Evolutionary conservation across 2,888 invertebrate species (phyloP).

Genomic region (Chymomyza caudatula): DNA sequence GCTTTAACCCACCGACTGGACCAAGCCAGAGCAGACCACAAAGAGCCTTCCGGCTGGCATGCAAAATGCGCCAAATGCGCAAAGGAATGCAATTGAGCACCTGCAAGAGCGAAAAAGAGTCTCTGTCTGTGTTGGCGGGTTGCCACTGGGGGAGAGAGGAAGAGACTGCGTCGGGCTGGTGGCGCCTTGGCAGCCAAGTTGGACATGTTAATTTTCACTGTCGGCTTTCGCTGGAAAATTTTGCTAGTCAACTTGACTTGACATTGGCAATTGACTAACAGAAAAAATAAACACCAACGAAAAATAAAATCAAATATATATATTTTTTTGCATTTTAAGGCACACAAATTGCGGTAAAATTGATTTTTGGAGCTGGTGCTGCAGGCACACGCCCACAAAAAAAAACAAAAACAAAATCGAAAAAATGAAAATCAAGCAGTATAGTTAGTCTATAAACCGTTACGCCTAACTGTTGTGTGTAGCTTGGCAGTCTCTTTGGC

Average conservation of each 20-base stretch:
- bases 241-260: slow-evolving; percentile 46
- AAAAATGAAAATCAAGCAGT: not conserved
- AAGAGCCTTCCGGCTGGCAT: not conserved
- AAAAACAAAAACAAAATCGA: slow-evolving; percentile 29
- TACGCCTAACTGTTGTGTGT: slow-evolving; percentile 28
- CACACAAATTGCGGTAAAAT: slow-evolving; percentile 57
- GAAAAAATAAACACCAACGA: not conserved
- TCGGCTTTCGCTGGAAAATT: slow-evolving; percentile 24
- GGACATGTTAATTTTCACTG: not conserved
- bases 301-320: slow-evolving; percentile 53
- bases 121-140: slow-evolving; percentile 23
- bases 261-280: slow-evolving; percentile 50
- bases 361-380: slow-evolving; percentile 47
- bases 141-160: slow-evolving; percentile 20
- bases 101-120: slow-evolving; percentile 35
- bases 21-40: not conserved
- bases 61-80: slow-evolving; percentile 21
- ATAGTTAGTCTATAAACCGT: slow-evolving; percentile 41
- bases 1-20: not conserved
- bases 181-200: not conserved
- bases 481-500: slow-evolving; percentile 32
- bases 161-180: not conserved
- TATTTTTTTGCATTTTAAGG: slow-evolving; percentile 9
- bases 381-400: slow-evolving; percentile 68
- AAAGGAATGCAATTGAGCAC: slow-evolving; percentile 54